Percentiles rank a stretch among this genome's conserved stretches.
phyloP scores from a whole-genome alignment of 2,113 vertebrate species.

The Calyptomena viridis region DNA sequence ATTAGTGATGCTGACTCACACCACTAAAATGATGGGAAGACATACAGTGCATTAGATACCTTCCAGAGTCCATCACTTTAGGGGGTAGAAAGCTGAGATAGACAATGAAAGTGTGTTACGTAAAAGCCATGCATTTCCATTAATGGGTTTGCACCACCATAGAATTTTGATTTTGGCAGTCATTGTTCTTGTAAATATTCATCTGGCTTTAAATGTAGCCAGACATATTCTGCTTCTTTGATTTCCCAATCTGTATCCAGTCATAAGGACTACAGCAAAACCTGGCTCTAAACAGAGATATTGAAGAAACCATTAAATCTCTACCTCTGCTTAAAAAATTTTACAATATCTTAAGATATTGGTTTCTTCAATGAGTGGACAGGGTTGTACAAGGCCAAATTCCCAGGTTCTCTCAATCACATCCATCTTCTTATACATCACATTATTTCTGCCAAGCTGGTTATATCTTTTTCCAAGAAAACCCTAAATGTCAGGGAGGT shows the following conservation, averaged over 20 bases:
- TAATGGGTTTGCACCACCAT: not conserved
- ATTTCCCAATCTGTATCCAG: not conserved
- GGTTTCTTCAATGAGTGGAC: not conserved
- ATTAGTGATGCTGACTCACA: not conserved
- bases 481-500: slow-evolving; percentile 44
- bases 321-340: not conserved
- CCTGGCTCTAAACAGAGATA: not conserved
- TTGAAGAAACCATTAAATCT: not conserved
- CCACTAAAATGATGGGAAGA: not conserved
- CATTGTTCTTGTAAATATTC: not conserved
- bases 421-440: not conserved
- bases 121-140: not conserved
- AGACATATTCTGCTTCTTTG: not conserved
- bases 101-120: not conserved
- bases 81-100: not conserved
- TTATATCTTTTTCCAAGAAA: slow-evolving; percentile 54
- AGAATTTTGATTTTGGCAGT: not conserved
- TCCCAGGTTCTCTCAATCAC: not conserved
- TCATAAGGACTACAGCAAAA: not conserved
- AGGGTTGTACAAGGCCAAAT: not conserved
- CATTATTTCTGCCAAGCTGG: not conserved
- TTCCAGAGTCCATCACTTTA: not conserved
- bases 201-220: not conserved
- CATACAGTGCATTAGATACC: not conserved
- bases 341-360: not conserved